phyloP scores from a whole-genome alignment of 2,113 vertebrate genomes.

The Pterocles burchelli region DNA sequence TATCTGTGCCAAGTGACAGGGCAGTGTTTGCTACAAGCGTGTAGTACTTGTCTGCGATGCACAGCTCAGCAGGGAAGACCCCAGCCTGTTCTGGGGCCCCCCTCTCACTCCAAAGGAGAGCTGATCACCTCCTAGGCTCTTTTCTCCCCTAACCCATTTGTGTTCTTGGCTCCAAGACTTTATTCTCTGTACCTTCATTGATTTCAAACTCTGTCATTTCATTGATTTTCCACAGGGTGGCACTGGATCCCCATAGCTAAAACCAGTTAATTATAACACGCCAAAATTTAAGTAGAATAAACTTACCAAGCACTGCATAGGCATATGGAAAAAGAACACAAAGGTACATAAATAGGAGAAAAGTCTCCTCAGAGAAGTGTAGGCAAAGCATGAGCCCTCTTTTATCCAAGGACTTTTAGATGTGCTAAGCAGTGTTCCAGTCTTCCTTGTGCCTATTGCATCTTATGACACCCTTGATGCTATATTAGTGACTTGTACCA shows the following conservation, averaged over 20 bases:
- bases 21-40: neutral
- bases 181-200: neutral
- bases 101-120: neutral
- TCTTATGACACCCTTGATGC: neutral
- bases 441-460: neutral
- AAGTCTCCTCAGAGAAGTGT: neutral
- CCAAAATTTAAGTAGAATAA: neutral
- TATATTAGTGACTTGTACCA: neutral
- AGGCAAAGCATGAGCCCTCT: neutral
- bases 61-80: neutral
- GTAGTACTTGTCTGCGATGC: neutral
- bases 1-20: neutral
- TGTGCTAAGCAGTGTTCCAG: neutral
- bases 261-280: neutral
- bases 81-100: fast-evolving
- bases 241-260: constrained; percentile 3
- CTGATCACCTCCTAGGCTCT: neutral
- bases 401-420: neutral
- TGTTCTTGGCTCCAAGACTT: neutral
- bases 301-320: neutral
- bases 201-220: neutral
- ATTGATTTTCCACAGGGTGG: constrained; percentile 53
- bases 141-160: neutral
- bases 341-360: neutral
- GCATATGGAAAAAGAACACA: neutral